Evolutionary conservation across 2,888 invertebrate species (phyloP).

Genomic region (Coelopa pilipes): DNA sequence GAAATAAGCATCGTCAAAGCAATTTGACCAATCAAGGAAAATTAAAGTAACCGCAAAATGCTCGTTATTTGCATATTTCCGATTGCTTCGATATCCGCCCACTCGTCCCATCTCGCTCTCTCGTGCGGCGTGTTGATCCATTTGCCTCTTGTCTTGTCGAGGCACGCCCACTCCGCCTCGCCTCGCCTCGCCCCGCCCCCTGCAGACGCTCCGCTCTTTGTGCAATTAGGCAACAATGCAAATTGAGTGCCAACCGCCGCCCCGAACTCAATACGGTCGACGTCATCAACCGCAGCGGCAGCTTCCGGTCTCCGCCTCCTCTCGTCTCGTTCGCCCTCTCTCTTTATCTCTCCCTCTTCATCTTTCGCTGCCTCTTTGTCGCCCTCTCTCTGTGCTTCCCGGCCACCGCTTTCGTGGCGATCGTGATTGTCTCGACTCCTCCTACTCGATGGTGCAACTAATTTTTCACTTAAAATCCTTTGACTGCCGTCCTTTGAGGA

Average conservation of each 20-base stretch:
- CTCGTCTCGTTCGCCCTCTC: neutral
- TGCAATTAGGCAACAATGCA: conserved; percentile 27
- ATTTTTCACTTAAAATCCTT: conserved; percentile 29
- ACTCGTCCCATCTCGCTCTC: no score
- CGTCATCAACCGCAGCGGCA: neutral
- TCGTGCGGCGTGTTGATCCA: no score
- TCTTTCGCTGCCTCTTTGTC: no score
- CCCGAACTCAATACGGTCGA: neutral
- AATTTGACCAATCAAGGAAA: conserved; percentile 1
- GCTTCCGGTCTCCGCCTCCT: neutral
- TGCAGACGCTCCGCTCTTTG: neutral
- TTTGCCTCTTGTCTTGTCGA: no score
- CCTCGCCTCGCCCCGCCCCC: neutral
- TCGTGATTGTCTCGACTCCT: neutral
- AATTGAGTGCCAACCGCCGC: conserved; percentile 23
- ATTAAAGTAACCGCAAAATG: conserved; percentile 3
- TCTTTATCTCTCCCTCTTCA: no score
- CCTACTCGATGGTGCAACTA: conserved; percentile 22
- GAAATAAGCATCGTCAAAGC: no score
- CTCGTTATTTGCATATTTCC: conserved; percentile 12
- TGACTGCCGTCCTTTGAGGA: conserved; percentile 21
- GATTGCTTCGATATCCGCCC: neutral
- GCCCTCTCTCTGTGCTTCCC: neutral
- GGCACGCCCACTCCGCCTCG: neutral
- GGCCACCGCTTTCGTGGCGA: neutral